Percentiles rank a stretch among this genome's conserved stretches.
Conservation (phyloP, 2,888 invertebrate species). For the Ptychoptera contaminata region DNA sequence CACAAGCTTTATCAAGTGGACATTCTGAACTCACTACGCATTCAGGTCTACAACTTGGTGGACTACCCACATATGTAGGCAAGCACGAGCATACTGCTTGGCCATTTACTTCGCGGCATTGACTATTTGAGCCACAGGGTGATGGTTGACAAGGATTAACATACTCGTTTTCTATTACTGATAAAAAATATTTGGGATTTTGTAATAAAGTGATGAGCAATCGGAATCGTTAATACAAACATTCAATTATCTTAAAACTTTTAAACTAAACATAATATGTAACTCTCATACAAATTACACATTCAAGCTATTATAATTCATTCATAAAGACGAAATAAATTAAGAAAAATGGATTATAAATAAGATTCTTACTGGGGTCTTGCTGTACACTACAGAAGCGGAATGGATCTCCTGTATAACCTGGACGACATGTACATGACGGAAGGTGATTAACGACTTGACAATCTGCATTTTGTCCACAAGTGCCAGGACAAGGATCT, state of each 20-base stretch:
- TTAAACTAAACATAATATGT: no score
- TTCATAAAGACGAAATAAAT: no score
- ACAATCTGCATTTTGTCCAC: conserved; percentile 47
- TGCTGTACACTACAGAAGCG: conserved; percentile 36
- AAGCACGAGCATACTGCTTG: conserved; percentile 59
- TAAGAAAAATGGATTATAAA: no score
- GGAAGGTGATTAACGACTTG: conserved; percentile 48
- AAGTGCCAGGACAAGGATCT: conserved; percentile 48
- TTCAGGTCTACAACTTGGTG: conserved; percentile 57
- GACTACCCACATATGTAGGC: conserved; percentile 44
- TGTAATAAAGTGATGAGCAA: no score
- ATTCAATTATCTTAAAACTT: no score
- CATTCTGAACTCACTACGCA: conserved; percentile 60
- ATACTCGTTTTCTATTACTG: conserved; percentile 32
- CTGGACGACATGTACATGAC: conserved; percentile 40
- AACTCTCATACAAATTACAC: no score
- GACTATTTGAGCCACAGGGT: conserved; percentile 70
- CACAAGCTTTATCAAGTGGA: conserved; percentile 45
- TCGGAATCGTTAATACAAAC: no score
- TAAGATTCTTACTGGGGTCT: conserved; percentile 37
- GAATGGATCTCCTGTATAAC: conserved; percentile 53
- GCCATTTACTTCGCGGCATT: conserved; percentile 54
- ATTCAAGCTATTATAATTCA: no score
- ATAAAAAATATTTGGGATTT: no score
- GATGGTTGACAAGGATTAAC: conserved; percentile 56